Evolutionary conservation across 2,888 invertebrate genomes (phyloP), one percentile per base, ranked within the genome.

Genomic region (Thymelicus acteon): DNA sequence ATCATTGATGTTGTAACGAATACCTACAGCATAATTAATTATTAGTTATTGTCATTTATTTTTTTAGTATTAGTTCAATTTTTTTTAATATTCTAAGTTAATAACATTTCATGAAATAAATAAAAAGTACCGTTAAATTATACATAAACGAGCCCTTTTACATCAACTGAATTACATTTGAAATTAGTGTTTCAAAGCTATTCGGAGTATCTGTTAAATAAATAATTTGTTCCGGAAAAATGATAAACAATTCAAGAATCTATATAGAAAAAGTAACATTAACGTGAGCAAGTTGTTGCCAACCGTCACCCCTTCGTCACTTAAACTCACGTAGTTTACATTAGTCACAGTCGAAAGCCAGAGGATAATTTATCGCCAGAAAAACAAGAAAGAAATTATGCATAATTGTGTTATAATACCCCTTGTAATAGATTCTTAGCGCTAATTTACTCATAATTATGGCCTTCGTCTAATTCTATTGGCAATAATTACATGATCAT

Each of bases 331-430:
- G 49, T 10, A 62, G 48, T 37, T 37, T 64, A 60, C 44, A 64
- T 70, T 69, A 70, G 70, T 48, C 49, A 70, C 64, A 64, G 37
- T 60, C 39, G 70, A 70, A 57, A 60, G 70, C 13, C 70, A 44
- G 24, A 64, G 75, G 78, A 77, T 80, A 81, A 82, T 84, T 85
- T 81, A 79, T 82, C 79, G 82, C 80, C 77, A 81, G 75, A 79
- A 80, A 84, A 84, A 84, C 82, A 79, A 70, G 77, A 72, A 74
- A 75, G 73, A 81, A 84, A 85, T 85, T 84, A 82, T 78, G 74
- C 78, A 73, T 87, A 86, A 89, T 87, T 83, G 85, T 83, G 84
- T 85, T 86, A 85, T 86, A 87, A 87, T 85, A 81, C 76, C 74
- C 75, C 77, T 65, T 84, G 63, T 70, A 83, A 85, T 84, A 83